Conservation (phyloP, 2,888 invertebrate species). For the Apotomis capreana region DNA sequence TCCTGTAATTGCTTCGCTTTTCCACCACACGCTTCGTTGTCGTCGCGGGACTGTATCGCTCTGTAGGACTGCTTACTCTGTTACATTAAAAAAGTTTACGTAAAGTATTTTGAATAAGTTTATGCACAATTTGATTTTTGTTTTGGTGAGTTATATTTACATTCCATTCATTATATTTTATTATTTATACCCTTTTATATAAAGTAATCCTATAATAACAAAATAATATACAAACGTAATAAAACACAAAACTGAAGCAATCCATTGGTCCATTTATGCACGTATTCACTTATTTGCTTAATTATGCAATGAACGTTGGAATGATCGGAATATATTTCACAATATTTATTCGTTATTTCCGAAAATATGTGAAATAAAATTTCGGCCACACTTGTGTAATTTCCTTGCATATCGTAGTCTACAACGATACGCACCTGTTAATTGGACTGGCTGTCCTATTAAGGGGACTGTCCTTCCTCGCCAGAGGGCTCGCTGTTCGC, state of each 20-base stretch:
- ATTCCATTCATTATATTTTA: no score
- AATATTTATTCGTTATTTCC: background rate
- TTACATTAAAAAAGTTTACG: conserved; percentile 31
- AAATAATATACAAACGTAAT: no score
- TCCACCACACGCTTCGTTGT: conserved; percentile 75
- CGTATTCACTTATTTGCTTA: background rate
- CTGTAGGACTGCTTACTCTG: conserved; percentile 75
- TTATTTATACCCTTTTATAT: no score
- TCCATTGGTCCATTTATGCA: no score
- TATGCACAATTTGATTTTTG: no score
- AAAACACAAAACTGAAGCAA: no score
- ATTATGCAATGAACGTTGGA: background rate
- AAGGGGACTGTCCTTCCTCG: conserved; percentile 78
- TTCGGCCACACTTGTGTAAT: background rate
- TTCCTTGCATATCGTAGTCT: no score
- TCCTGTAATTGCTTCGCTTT: conserved; percentile 77
- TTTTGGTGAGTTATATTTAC: no score
- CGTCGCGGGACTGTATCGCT: conserved; percentile 75
- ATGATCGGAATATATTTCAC: background rate
- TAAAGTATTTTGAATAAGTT: no score
- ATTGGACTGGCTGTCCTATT: conserved; percentile 83
- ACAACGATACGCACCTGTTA: conserved; percentile 65
- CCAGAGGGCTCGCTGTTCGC: conserved; percentile 80
- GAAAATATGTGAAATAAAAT: background rate
- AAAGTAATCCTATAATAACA: no score